phyloP scores from a whole-genome alignment of 2,888 invertebrate species.

The Eupeodes latifasciatus region DNA sequence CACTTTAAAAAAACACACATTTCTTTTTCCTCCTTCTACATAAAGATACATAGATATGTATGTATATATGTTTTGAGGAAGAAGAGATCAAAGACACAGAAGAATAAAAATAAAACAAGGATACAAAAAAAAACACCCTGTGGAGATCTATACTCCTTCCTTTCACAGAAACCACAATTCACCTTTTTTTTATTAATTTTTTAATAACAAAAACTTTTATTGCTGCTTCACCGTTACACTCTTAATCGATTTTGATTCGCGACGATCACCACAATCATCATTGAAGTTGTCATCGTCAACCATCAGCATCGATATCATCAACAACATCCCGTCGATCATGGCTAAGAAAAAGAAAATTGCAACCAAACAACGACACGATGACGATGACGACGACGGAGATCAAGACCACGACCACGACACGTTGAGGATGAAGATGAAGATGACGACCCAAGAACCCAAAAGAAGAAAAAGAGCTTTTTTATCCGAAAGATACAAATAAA shows the following conservation, averaged over 20 bases:
- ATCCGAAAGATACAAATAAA: slow-evolving; percentile 44
- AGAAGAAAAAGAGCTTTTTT: slow-evolving; percentile 27
- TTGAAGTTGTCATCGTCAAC: slow-evolving; percentile 59
- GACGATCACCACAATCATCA: slow-evolving; percentile 68
- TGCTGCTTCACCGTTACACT: slow-evolving; percentile 69
- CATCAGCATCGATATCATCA: slow-evolving; percentile 46
- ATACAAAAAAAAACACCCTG: slow-evolving; percentile 29
- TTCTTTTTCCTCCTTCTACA: slow-evolving; percentile 20
- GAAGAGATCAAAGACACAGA: background rate
- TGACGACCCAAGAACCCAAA: background rate
- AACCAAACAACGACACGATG: background rate
- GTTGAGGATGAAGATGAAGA: background rate
- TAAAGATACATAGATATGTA: too few relatives aligned
- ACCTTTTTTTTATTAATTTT: slow-evolving; percentile 49
- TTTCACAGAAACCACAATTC: slow-evolving; percentile 64
- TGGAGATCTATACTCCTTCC: slow-evolving; percentile 49
- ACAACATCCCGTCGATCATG: slow-evolving; percentile 61
- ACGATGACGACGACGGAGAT: too few relatives aligned
- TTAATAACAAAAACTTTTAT: slow-evolving; percentile 25
- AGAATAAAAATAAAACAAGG: slow-evolving; percentile 59
- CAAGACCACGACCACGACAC: background rate
- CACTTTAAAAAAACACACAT: slow-evolving; percentile 28
- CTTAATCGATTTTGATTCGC: slow-evolving; percentile 70
- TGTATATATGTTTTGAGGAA: background rate
- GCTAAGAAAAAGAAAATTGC: slow-evolving; percentile 2